Conservation (phyloP, 2,797 vertebrate species). For the Cyprinodon diabolis region DNA sequence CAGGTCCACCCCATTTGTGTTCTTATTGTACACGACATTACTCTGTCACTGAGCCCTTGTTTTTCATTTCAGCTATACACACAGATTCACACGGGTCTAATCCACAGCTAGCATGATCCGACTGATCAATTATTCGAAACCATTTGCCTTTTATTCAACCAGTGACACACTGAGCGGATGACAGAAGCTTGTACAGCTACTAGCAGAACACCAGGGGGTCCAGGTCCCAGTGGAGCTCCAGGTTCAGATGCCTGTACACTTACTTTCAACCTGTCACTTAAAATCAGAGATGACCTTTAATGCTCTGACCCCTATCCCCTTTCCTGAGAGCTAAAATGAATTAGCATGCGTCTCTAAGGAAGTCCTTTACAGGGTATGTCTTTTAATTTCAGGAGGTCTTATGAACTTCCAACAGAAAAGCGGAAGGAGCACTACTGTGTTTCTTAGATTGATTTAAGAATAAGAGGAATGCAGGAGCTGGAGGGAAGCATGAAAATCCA, state of each 20-base stretch:
- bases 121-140: slow-evolving; percentile 78
- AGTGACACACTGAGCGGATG: slow-evolving; percentile 59
- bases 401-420: slow-evolving; percentile 30
- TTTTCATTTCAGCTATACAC: slow-evolving; percentile 31
- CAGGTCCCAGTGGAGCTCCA: slow-evolving; percentile 63
- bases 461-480: slow-evolving; percentile 3
- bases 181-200: slow-evolving; percentile 62
- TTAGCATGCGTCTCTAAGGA: slow-evolving; percentile 66
- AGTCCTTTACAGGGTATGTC: slow-evolving; percentile 42
- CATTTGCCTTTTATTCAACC: slow-evolving; percentile 70
- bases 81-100: slow-evolving; percentile 37
- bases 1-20: slow-evolving; percentile 16
- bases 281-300: slow-evolving; percentile 76
- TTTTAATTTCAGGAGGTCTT: slow-evolving; percentile 55
- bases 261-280: slow-evolving; percentile 80
- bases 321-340: slow-evolving; percentile 63
- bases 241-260: slow-evolving; percentile 64
- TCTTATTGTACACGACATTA: slow-evolving; percentile 17
- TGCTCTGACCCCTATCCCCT: slow-evolving; percentile 13
- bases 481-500: neutral
- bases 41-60: slow-evolving; percentile 13
- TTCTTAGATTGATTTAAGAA: slow-evolving; percentile 29
- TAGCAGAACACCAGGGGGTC: slow-evolving; percentile 59
- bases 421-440: slow-evolving; percentile 29
- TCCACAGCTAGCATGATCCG: slow-evolving; percentile 32